A percentile compares a stretch with the other conserved stretches of the same genome.
Conservation (phyloP, 2,113 vertebrate species). For the Archilochus colubris region DNA sequence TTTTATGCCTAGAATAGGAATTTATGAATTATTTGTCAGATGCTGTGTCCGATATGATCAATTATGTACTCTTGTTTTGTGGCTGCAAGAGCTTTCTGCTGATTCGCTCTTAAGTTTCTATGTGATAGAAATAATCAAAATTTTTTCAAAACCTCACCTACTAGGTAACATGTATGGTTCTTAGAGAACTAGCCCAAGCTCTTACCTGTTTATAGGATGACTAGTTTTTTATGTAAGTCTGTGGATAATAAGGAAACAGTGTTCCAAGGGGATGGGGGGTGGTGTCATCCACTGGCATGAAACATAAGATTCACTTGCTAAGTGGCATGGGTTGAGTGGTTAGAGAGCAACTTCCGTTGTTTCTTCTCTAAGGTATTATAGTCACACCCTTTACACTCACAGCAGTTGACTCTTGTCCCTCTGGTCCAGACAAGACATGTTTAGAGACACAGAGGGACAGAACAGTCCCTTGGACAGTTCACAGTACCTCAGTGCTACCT, state of each 20-base stretch:
- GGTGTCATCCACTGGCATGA: not conserved
- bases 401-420: not conserved
- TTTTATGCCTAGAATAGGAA: not conserved
- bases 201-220: not conserved
- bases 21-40: not conserved
- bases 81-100: not conserved
- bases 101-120: not conserved
- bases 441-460: not conserved
- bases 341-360: fast-evolving
- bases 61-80: not conserved
- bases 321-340: not conserved
- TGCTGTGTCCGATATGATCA: fast-evolving
- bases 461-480: too few species aligned
- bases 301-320: not conserved
- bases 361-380: not conserved
- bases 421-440: not conserved
- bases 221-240: not conserved
- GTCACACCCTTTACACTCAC: not conserved
- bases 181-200: not conserved
- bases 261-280: not conserved
- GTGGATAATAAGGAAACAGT: not conserved
- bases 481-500: fast-evolving
- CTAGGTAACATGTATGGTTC: not conserved
- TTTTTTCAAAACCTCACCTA: not conserved
- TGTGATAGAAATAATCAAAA: not conserved